phyloP scores from a whole-genome alignment of 1,140 invertebrate genomes.

The Mya arenaria region DNA sequence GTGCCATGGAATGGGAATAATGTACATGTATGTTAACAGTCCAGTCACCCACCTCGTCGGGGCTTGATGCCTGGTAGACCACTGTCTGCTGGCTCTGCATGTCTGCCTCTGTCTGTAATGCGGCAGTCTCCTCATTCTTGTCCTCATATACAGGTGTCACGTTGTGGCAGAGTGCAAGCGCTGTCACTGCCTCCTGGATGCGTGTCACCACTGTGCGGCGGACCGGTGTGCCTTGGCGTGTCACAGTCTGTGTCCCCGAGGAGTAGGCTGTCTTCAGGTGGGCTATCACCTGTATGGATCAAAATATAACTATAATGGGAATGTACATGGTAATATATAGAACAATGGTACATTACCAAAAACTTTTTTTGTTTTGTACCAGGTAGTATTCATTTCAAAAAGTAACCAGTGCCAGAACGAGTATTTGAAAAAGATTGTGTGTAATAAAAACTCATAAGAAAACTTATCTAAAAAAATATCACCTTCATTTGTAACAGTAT shows the following conservation, averaged over 20 bases:
- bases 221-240: slow-evolving; percentile 69
- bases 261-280: slow-evolving; percentile 76
- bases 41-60: slow-evolving; percentile 98
- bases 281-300: slow-evolving; percentile 68
- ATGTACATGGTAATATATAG: too few relatives aligned
- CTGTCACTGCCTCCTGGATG: slow-evolving; percentile 94
- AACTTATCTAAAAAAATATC: too few relatives aligned
- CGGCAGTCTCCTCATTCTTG: slow-evolving; percentile 72
- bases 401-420: too few relatives aligned
- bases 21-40: too few relatives aligned
- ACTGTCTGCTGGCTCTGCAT: slow-evolving; percentile 78
- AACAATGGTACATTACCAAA: too few relatives aligned
- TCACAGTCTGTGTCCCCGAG: background rate
- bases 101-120: slow-evolving; percentile 77
- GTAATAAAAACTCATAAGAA: too few relatives aligned
- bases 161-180: slow-evolving; percentile 98
- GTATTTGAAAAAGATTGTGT: too few relatives aligned
- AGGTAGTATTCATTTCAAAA: too few relatives aligned
- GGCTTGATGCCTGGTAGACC: slow-evolving; percentile 94
- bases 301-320: too few relatives aligned
- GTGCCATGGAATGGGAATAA: too few relatives aligned
- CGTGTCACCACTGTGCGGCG: slow-evolving; percentile 86
- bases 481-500: too few relatives aligned
- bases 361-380: too few relatives aligned
- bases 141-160: slow-evolving; percentile 98